These are phyloP conservation scores for Microtus ochrogaster DNA, from an alignment of 2,113 vertebrate genomes.

Conservation along the genomic window DNA sequence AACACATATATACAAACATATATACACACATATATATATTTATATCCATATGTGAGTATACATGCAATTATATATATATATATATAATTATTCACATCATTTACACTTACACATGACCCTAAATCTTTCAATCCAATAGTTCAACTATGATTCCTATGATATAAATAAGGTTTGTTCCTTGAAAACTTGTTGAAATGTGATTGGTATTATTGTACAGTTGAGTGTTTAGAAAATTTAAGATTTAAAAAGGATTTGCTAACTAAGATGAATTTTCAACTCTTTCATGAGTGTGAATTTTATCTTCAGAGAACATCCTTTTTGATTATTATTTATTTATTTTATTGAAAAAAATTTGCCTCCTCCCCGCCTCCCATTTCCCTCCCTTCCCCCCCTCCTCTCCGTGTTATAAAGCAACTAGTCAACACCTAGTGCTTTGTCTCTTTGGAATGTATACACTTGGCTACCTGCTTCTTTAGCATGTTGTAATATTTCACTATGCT, in stretches of 20 bases:
- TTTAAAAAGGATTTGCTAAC: neutral
- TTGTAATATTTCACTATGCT: neutral
- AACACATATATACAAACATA: too few relatives aligned
- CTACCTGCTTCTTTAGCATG: neutral
- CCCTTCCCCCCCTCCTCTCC: too few relatives aligned
- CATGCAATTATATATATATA: too few relatives aligned
- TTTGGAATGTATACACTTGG: neutral
- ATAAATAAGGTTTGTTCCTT: neutral
- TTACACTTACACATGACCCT: neutral
- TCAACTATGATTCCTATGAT: neutral
- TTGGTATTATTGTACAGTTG: neutral
- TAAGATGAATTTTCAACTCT: neutral
- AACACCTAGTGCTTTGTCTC: neutral
- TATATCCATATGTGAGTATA: too few relatives aligned
- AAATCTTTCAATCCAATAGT: neutral
- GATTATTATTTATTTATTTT: too few relatives aligned
- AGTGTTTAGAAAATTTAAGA: neutral
- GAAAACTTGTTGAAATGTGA: neutral
- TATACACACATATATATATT: too few relatives aligned
- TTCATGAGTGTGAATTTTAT: neutral
- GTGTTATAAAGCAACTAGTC: neutral
- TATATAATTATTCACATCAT: too few relatives aligned
- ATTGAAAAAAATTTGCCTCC: too few relatives aligned
- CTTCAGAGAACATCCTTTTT: neutral
- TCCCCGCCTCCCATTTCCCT: too few relatives aligned